Evolutionary conservation across 2,888 invertebrate species (phyloP).

Genomic region (Matsumyia berberina): DNA sequence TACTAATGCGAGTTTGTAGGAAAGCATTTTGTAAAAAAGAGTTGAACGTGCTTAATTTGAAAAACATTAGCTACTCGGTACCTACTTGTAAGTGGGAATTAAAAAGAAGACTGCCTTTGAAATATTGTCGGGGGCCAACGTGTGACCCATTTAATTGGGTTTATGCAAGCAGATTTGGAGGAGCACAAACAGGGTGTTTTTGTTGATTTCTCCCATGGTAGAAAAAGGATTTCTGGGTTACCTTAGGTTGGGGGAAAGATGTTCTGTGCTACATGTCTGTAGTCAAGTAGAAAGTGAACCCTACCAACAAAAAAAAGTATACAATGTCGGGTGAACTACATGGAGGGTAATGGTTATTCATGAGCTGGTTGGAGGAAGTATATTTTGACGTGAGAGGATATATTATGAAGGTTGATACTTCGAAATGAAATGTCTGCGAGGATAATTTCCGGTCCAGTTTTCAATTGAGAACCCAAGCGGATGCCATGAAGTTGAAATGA

Average conservation of each 20-base stretch:
- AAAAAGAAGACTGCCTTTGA: constrained; percentile 23
- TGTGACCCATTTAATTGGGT: constrained; percentile 39
- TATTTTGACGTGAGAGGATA: too few species aligned
- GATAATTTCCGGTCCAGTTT: too few species aligned
- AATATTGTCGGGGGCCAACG: constrained; percentile 12
- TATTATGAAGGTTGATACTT: too few species aligned
- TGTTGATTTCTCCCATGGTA: constrained; percentile 11
- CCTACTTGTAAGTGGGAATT: constrained; percentile 36
- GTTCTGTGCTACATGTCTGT: constrained; percentile 26
- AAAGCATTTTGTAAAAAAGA: constrained; percentile 5
- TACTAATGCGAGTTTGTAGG: constrained; percentile 31
- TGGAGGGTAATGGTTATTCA: background rate
- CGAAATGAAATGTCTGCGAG: too few species aligned
- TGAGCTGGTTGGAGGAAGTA: background rate
- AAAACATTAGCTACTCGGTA: constrained; percentile 22
- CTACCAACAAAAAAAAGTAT: background rate
- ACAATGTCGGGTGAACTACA: background rate
- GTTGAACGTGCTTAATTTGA: constrained; percentile 46
- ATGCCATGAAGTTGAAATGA: too few species aligned
- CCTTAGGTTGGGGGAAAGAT: constrained; percentile 10
- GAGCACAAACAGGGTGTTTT: constrained; percentile 29
- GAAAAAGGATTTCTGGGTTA: constrained; percentile 39
- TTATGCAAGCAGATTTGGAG: constrained; percentile 39
- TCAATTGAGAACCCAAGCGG: too few species aligned
- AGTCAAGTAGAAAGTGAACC: constrained; percentile 12